phyloP scores from a whole-genome alignment of 2,113 vertebrate species.

The Girardinichthys multiradiatus region DNA sequence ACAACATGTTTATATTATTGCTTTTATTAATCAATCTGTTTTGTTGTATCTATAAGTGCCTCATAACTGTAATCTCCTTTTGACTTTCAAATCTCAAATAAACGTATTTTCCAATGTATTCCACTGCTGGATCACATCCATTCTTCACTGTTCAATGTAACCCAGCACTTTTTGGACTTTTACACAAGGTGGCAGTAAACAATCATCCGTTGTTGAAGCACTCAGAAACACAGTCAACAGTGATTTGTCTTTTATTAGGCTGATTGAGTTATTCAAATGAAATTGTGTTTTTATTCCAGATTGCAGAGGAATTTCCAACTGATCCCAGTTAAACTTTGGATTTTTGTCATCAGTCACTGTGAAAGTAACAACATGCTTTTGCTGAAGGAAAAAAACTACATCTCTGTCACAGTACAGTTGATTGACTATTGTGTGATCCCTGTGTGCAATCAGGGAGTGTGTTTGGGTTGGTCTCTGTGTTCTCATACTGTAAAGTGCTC shows the following conservation, averaged over 20 bases:
- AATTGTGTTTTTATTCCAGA: conserved; percentile 15
- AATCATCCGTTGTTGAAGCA: background rate
- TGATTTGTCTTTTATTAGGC: background rate
- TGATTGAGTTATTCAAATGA: conserved; percentile 13
- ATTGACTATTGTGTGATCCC: conserved; percentile 16
- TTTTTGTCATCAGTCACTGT: conserved; percentile 5
- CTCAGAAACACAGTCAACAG: background rate
- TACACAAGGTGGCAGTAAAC: conserved; percentile 67
- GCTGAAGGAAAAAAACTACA: background rate
- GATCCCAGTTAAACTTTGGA: background rate
- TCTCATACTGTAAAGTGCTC: background rate
- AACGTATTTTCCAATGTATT: background rate
- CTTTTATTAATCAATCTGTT: background rate
- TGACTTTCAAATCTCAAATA: background rate
- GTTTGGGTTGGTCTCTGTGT: conserved; percentile 7
- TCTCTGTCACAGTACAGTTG: background rate
- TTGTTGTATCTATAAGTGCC: background rate
- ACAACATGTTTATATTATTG: background rate
- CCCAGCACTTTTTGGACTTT: background rate
- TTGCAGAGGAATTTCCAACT: background rate
- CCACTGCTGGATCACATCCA: background rate
- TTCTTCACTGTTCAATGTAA: background rate
- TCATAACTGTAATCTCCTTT: background rate
- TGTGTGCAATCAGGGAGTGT: conserved; percentile 16
- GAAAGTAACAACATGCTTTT: conserved; percentile 5